A percentile compares a stretch with the other conserved stretches of the same genome.
Conservation (phyloP, 2,113 vertebrate species). For the Perca schrenkii region DNA sequence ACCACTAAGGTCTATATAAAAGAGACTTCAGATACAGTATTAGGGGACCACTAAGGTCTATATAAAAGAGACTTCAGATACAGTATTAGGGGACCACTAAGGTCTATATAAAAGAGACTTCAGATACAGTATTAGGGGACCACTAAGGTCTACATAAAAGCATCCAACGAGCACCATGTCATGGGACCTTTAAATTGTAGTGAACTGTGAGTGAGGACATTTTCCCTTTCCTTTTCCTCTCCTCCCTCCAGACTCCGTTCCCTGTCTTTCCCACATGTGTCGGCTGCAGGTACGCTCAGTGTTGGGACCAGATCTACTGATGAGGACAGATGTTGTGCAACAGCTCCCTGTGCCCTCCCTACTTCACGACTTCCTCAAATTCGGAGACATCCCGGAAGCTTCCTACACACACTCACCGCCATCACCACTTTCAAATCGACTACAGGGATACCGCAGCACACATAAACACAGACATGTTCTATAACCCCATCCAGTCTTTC, state of each 20-base stretch:
- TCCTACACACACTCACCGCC: background rate
- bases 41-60: too few relatives aligned
- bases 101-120: too few relatives aligned
- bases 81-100: too few relatives aligned
- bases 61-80: too few relatives aligned
- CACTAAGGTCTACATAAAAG: too few relatives aligned
- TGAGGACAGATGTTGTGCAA: slow-evolving; percentile 64
- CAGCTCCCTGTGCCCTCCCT: slow-evolving; percentile 76
- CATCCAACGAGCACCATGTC: too few relatives aligned
- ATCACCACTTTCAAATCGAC: background rate
- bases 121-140: too few relatives aligned
- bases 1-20: too few relatives aligned
- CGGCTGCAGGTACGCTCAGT: slow-evolving; percentile 70
- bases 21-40: too few relatives aligned
- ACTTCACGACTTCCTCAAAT: slow-evolving; percentile 78
- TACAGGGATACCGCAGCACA: background rate
- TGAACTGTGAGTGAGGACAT: background rate
- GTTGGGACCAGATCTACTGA: slow-evolving; percentile 73
- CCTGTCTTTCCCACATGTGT: slow-evolving; percentile 80
- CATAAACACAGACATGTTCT: slow-evolving; percentile 62
- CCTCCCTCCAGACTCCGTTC: slow-evolving; percentile 68
- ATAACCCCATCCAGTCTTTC: background rate
- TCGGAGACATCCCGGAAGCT: slow-evolving; percentile 65
- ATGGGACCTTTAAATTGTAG: too few relatives aligned
- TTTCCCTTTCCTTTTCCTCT: background rate